Conservation (phyloP, 1,140 invertebrate genomes). For the Halyomorpha halys region DNA sequence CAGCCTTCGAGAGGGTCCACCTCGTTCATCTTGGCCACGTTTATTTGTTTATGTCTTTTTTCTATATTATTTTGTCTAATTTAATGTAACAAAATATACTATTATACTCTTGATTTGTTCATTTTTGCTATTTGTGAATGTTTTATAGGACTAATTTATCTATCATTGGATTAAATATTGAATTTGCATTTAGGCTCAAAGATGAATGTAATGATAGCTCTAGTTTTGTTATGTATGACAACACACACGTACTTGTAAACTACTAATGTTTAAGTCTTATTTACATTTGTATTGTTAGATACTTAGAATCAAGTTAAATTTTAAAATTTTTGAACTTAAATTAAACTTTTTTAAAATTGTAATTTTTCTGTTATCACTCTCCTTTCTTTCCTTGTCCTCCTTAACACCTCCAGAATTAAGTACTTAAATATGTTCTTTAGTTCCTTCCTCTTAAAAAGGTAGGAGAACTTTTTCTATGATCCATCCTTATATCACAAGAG, state of each 20-base stretch:
- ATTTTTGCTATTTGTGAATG: conserved; percentile 15
- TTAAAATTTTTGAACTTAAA: neutral
- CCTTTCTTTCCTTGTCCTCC: too few species aligned
- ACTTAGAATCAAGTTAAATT: conserved; percentile 1
- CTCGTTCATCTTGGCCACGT: neutral
- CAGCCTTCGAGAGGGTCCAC: neutral
- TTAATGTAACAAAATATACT: conserved; percentile 8
- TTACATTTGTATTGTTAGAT: conserved; percentile 11
- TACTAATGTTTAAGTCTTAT: conserved; percentile 18
- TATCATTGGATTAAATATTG: conserved; percentile 6
- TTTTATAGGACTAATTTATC: conserved; percentile 1
- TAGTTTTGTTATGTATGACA: conserved; percentile 14
- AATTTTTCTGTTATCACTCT: neutral
- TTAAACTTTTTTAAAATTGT: conserved; percentile 17
- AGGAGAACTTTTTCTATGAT: too few species aligned
- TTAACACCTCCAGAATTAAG: too few species aligned
- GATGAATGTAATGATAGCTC: conserved; percentile 7
- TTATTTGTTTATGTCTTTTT: conserved; percentile 10
- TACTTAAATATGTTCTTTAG: too few species aligned
- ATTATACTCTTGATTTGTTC: neutral
- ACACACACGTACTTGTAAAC: conserved; percentile 13
- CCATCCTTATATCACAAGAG: too few species aligned
- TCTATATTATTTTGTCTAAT: conserved; percentile 6
- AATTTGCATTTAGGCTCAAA: conserved; percentile 15
- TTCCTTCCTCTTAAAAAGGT: too few species aligned